Percentiles rank a stretch among this genome's conserved stretches.
These are phyloP conservation scores for Ceratotherium simum DNA, from an alignment of 2,113 vertebrate genomes.

Conservation along the genomic window DNA sequence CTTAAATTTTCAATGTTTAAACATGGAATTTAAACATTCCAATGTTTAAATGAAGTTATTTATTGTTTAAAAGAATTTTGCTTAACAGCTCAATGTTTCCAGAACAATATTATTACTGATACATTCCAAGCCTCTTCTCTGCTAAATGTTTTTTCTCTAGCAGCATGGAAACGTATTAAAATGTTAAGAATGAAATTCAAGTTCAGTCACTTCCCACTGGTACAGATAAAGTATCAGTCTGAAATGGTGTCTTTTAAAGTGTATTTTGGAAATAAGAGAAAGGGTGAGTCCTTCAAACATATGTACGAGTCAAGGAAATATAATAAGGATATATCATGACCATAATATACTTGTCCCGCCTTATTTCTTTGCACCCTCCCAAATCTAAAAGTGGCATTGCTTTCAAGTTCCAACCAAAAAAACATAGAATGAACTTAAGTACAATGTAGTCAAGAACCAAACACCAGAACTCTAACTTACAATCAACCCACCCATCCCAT, in stretches of 20 bases:
- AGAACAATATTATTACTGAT: neutral
- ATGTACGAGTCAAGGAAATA: neutral
- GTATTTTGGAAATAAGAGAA: conserved; percentile 33
- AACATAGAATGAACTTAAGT: conserved; percentile 61
- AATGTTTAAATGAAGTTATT: neutral
- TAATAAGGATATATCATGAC: neutral
- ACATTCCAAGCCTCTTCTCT: neutral
- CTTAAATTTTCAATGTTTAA: neutral
- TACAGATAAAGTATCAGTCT: neutral
- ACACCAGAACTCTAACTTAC: conserved; percentile 75
- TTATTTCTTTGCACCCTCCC: conserved; percentile 68
- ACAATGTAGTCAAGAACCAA: conserved; percentile 75
- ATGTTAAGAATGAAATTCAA: neutral
- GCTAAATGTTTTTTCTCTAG: neutral
- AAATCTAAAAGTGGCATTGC: conserved; percentile 73
- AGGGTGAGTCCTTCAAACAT: conserved; percentile 11
- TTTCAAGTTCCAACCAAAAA: conserved; percentile 77
- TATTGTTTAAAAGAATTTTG: neutral
- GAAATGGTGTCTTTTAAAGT: conserved; percentile 30
- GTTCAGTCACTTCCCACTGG: neutral
- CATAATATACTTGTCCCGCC: conserved; percentile 1
- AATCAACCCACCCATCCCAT: conserved; percentile 75
- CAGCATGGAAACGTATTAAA: neutral
- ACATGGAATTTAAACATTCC: no score
- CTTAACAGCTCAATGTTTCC: neutral